These are phyloP conservation scores for Falco rusticolus DNA, from an alignment of 2,797 vertebrate genomes.

Conservation along the genomic window DNA sequence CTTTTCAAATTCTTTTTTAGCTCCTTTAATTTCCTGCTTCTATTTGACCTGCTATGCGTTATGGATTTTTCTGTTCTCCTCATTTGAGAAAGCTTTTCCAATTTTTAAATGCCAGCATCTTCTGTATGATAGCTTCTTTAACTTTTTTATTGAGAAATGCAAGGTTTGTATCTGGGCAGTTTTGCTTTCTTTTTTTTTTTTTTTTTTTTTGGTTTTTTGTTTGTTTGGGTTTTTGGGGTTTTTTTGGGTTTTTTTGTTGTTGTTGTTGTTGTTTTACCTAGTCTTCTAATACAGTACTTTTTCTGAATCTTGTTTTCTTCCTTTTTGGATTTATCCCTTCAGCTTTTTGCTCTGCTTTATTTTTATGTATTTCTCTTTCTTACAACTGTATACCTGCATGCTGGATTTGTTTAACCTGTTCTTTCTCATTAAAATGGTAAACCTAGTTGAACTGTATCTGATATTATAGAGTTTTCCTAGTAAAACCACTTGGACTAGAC, in stretches of 20 bases:
- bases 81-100: background rate
- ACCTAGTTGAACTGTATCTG: background rate
- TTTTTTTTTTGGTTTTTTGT: background rate
- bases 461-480: background rate
- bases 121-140: background rate
- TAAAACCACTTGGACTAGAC: background rate
- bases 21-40: slow-evolving; percentile 49
- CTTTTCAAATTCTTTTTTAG: slow-evolving; percentile 17
- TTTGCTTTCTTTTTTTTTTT: background rate
- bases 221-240: no score
- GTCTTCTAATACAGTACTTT: background rate
- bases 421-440: background rate
- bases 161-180: background rate
- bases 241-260: background rate
- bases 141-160: background rate
- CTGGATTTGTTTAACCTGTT: background rate
- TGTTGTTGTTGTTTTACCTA: background rate
- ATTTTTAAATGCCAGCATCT: background rate
- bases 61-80: slow-evolving; percentile 31
- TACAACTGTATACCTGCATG: background rate
- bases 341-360: background rate
- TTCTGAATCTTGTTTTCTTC: background rate
- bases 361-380: background rate
- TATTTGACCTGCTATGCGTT: background rate
- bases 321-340: background rate